Evolutionary conservation across 2,888 invertebrate genomes (phyloP), one percentile per base, ranked within the genome.

Genomic region (Palloptera scutellata): DNA sequence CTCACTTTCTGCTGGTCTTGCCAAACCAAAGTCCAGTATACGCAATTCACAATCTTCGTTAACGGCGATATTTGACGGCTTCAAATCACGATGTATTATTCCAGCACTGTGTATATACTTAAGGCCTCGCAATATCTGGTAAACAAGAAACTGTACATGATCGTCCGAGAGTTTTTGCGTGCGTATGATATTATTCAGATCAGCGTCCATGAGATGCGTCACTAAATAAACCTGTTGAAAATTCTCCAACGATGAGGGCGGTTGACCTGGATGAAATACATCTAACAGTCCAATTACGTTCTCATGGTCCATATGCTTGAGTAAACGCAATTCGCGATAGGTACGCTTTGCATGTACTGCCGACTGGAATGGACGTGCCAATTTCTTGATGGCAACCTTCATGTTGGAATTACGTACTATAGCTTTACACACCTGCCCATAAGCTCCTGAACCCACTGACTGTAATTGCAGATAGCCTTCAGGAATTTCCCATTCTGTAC

Each of bases 241-340:
- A 77, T 94, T 92, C 72, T 94, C 92, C 77, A 95, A 86, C 2
- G 81, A 79, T 58, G 89, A 88, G 0, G 79, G 75, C 55, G 89
- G 88, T 64, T 89, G 88, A 65, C 93, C 91, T 11, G 98, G 97
- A 83, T 96, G 95, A 85, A 98, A 99, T 1, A 97, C 96, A 87
- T 99, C 97, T 72, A 98, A 86, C 57, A 95, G 86, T 51, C 95
- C 90, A 82, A 95, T 93, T 81, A 98, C 95, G 89, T 99, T 99
- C 87, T 99, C 99, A 87, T 99, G 99, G 82, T 96, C 92, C 98
- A 99, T 99, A 83, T 98, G 98, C 83, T 98, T 97, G 66, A 99
- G 88, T 88, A 99, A 92, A 69, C 96, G 90, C 61, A 99, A 86
- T 85, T 99, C 99, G 69, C 99, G 89, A 84, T 97, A 99, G 0